Percentiles rank a stretch among this genome's conserved stretches.
phyloP scores from a whole-genome alignment of 2,888 invertebrate species.

The Abrostola tripartita region DNA sequence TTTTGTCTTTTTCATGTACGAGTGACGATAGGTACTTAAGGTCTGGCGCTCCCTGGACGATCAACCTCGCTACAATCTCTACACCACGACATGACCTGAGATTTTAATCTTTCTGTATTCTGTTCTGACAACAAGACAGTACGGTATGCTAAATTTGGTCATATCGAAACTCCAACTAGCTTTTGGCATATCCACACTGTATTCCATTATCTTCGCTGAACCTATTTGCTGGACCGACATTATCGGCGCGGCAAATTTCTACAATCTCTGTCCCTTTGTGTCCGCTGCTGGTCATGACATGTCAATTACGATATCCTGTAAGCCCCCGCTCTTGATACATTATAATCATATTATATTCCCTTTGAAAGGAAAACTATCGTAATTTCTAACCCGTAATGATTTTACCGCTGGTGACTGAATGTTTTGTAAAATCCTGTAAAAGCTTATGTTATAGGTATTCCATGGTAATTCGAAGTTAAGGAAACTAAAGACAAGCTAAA shows the following conservation, averaged over 20 bases:
- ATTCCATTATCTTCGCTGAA: constrained; percentile 56
- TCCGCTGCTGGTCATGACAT: constrained; percentile 83
- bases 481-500: neutral
- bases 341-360: constrained; percentile 49
- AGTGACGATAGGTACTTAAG: no score
- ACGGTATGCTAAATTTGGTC: constrained; percentile 2
- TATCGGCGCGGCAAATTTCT: constrained; percentile 82
- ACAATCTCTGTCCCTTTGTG: constrained; percentile 86
- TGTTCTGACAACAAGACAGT: no score
- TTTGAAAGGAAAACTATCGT: constrained; percentile 40
- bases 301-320: constrained; percentile 85
- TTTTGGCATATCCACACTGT: constrained; percentile 15
- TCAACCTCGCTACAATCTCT: no score
- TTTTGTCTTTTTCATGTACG: no score
- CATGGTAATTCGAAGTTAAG: neutral
- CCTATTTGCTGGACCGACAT: constrained; percentile 81
- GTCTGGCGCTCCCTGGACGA: no score
- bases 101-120: no score
- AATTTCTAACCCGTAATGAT: constrained; percentile 30
- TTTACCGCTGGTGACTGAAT: constrained; percentile 1
- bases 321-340: constrained; percentile 61
- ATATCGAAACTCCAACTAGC: neutral
- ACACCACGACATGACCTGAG: no score
- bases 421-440: neutral
- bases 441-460: neutral